Percentiles rank a stretch among this genome's conserved stretches.
phyloP scores from a whole-genome alignment of 2,888 invertebrate species.

The Caenorhabditis sp. region DNA sequence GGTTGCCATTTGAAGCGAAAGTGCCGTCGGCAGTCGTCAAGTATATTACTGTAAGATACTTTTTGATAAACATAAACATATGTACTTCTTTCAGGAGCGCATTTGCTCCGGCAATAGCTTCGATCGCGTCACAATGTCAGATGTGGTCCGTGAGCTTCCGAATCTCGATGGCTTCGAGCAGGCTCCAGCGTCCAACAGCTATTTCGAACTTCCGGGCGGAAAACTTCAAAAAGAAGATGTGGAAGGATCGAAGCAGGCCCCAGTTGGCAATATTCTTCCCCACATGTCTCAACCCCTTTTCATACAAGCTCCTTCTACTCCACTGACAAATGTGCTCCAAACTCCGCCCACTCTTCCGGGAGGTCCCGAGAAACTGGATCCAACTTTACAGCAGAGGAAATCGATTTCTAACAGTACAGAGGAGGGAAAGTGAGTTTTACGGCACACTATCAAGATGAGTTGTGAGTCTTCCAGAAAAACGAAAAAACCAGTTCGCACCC shows the following conservation, averaged over 20 bases:
- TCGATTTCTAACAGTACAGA: conserved; percentile 10
- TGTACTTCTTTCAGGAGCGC: conserved; percentile 12
- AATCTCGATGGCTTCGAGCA: conserved; percentile 39
- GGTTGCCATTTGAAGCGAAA: conserved; percentile 60
- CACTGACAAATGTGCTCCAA: neutral
- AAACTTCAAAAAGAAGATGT: neutral
- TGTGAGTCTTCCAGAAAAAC: too few species aligned
- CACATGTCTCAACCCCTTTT: conserved; percentile 30
- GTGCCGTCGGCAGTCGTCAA: conserved; percentile 25
- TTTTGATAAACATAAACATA: neutral
- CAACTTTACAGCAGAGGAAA: neutral
- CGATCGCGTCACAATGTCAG: conserved; percentile 42
- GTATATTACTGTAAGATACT: conserved; percentile 36
- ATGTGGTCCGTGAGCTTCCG: conserved; percentile 40
- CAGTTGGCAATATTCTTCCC: conserved; percentile 41
- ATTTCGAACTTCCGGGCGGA: conserved; percentile 26
- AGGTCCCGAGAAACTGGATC: neutral
- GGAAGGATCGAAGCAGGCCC: conserved; percentile 8
- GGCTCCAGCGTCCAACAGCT: conserved; percentile 22
- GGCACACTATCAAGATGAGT: neutral
- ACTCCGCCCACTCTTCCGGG: conserved; percentile 14
- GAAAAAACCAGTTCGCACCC: conserved; percentile 9
- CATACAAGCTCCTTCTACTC: neutral
- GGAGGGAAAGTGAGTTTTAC: conserved; percentile 5
- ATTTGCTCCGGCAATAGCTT: too few species aligned